Evolutionary conservation across 2,797 vertebrate species (phyloP), one percentile per base, ranked within the genome.

Genomic region (Miichthys miiuy): DNA sequence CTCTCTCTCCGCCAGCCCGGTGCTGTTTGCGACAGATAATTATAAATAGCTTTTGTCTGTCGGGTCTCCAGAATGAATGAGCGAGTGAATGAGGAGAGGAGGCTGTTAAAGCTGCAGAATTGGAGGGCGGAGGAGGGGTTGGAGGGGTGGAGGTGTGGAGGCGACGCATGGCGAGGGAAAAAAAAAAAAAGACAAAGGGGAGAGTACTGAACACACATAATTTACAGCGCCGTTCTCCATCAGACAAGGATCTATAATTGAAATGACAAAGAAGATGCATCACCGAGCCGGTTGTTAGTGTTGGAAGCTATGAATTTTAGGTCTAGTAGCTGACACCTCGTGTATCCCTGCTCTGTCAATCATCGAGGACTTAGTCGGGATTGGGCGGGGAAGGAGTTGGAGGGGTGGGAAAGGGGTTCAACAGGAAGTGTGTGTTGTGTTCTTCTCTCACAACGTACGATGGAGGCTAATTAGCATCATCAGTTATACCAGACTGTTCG

Each of bases 241-340:
- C 93, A 93, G 94, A 94, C 93, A 91, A 90, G 92, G 92, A 95
- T 94, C 95, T 95, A 85, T 96, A 96, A 96, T 96, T 95, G 95
- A 96, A 96, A 94, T 95, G 95, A 95, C 95, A 96, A 95, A 95
- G 90, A 95, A 96, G 95, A 95, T 94, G 93, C 93, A 96, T 95
- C 82, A 84, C 91, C 84, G 50, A 80, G 87, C 66, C 86, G 42
- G 84, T 91, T 90, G 91, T 94, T 94, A 88, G 93, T 87, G 85
- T 93, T 92, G 86, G 87, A 88, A 89, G 92, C 89, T 66, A 88
- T 94, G 93, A 93, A 92, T 93, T 94, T 89, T n/a, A 79, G 72
- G 68, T 69, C 70, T 54, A 79, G 79, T 79, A 82, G 80, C 86
- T 80, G 91, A 92, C 91, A 82, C 80, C 38, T 54, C 79, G 12